Evolutionary conservation across 2,888 invertebrate species (phyloP).

Genomic region (Galerucella nymphaeae): DNA sequence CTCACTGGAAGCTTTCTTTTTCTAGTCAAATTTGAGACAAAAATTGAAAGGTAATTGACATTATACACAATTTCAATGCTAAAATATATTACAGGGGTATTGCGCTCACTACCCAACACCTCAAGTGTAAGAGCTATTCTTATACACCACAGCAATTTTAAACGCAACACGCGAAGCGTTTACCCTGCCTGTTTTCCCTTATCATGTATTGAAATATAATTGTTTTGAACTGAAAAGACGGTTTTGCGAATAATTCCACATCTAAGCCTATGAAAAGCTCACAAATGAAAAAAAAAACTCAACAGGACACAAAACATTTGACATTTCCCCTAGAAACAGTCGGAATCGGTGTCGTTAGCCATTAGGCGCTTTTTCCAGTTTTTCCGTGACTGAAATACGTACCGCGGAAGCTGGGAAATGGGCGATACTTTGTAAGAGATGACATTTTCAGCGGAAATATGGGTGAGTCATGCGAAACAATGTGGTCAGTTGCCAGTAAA

Average conservation of each 20-base stretch:
- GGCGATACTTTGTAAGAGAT: conserved; percentile 44
- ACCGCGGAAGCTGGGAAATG: conserved; percentile 43
- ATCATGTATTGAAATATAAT: too few species aligned
- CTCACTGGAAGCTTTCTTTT: too few species aligned
- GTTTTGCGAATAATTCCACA: conserved; percentile 20
- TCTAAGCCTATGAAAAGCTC: conserved; percentile 26
- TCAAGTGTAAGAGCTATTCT: too few species aligned
- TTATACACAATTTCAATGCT: too few species aligned
- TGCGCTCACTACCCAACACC: too few species aligned
- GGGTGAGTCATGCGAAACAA: conserved; percentile 45
- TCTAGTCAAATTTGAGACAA: too few species aligned
- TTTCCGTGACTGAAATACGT: conserved; percentile 41
- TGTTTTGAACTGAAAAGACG: background rate
- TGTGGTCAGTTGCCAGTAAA: conserved; percentile 41
- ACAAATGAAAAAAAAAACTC: conserved; percentile 41
- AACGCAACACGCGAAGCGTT: too few species aligned
- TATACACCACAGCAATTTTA: too few species aligned
- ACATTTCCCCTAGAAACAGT: conserved; percentile 41
- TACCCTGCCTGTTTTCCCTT: too few species aligned
- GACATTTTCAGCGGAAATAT: conserved; percentile 46
- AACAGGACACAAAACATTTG: conserved; percentile 42
- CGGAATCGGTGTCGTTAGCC: conserved; percentile 40
- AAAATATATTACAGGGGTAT: too few species aligned
- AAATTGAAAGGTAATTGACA: too few species aligned
- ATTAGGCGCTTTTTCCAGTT: conserved; percentile 40